phyloP scores from a whole-genome alignment of 2,113 vertebrate genomes.

The Meles meles region DNA sequence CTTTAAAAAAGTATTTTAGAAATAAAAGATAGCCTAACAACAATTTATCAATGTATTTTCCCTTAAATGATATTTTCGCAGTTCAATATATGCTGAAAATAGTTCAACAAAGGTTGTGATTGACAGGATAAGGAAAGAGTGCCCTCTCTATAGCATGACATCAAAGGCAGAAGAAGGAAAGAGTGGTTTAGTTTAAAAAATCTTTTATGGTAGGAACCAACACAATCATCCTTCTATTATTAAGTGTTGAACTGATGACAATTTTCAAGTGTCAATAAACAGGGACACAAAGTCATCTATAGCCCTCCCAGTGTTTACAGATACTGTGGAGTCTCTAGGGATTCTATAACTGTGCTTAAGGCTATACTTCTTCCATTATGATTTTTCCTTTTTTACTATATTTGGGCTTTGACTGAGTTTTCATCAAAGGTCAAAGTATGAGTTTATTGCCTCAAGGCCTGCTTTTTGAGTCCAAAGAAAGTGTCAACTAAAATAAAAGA shows the following conservation, averaged over 20 bases:
- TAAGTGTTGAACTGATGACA: constrained; percentile 12
- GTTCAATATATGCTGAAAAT: neutral
- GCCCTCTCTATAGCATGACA: neutral
- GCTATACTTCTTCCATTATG: constrained; percentile 44
- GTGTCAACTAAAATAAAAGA: constrained; percentile 40
- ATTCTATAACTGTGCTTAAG: neutral
- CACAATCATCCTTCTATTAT: neutral
- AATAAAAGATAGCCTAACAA: neutral
- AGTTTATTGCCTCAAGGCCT: neutral
- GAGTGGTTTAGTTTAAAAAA: neutral
- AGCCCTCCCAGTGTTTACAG: neutral
- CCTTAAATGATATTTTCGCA: neutral
- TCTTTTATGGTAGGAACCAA: neutral
- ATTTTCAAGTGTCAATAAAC: constrained; percentile 37
- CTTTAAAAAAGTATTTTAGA: too few species aligned
- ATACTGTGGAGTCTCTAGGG: neutral
- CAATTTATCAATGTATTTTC: neutral
- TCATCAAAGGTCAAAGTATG: constrained; percentile 42
- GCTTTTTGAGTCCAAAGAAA: constrained; percentile 15
- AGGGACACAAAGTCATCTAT: neutral
- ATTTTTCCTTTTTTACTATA: constrained; percentile 43
- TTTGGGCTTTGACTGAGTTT: constrained; percentile 50
- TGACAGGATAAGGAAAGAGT: neutral
- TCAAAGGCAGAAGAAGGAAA: neutral
- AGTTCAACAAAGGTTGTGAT: neutral